phyloP scores from a whole-genome alignment of 2,888 invertebrate species.

The Diarsia rubi region DNA sequence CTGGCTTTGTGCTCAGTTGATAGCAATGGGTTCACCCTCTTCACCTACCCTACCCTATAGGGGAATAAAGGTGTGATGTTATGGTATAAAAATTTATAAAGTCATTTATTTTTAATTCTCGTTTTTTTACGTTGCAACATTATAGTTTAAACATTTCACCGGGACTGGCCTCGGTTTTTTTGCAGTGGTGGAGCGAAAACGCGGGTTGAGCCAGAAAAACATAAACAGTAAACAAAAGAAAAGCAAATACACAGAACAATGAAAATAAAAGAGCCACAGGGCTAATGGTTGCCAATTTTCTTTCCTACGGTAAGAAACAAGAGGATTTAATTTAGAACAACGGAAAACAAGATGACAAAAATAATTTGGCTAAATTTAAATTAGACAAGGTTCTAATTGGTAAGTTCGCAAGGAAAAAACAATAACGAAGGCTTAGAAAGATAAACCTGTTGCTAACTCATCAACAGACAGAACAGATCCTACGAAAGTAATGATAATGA shows the following conservation, averaged over 20 bases:
- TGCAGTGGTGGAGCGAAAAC: not conserved
- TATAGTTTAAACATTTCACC: not conserved
- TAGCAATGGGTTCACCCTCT: no score
- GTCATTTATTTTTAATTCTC: no score
- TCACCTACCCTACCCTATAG: no score
- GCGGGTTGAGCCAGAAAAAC: not conserved
- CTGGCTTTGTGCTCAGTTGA: no score
- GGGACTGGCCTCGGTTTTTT: not conserved
- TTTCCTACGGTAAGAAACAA: constrained; percentile 4
- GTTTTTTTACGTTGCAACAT: not conserved
- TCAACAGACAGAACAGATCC: constrained; percentile 7
- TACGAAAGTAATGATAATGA: not conserved
- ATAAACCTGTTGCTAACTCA: constrained; percentile 23
- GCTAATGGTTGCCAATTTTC: constrained; percentile 30
- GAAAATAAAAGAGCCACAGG: not conserved
- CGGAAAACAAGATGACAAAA: not conserved
- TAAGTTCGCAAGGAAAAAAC: constrained; percentile 4
- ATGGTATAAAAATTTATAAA: no score
- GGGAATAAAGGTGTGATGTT: no score
- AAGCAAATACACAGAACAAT: constrained; percentile 15
- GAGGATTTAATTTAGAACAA: constrained; percentile 1
- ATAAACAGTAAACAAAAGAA: constrained; percentile 19
- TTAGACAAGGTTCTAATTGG: not conserved
- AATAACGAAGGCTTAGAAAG: constrained; percentile 4
- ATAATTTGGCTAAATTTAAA: constrained; percentile 4